Evolutionary conservation across 1,140 invertebrate species (phyloP).

Genomic region (Trichogramma pretiosum): DNA sequence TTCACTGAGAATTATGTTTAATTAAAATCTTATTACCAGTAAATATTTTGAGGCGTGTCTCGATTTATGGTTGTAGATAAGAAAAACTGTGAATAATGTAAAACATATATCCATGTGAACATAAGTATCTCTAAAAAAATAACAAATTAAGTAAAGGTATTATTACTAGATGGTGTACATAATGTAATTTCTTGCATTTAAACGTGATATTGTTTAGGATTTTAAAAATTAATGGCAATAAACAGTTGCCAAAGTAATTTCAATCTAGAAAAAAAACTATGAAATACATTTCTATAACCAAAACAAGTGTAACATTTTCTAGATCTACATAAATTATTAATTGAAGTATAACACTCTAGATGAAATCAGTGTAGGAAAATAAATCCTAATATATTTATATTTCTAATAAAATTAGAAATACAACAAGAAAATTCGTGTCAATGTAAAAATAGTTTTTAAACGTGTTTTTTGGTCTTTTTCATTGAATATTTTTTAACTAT

Average conservation of each 20-base stretch:
- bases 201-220: constrained; percentile 1
- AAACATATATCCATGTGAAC: too few relatives aligned
- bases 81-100: constrained; percentile 17
- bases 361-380: too few relatives aligned
- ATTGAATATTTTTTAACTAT: too few relatives aligned
- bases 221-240: constrained; percentile 14
- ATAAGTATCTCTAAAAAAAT: not conserved
- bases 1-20: too few relatives aligned
- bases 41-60: too few relatives aligned
- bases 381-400: too few relatives aligned
- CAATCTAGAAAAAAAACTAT: constrained; percentile 5
- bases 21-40: too few relatives aligned
- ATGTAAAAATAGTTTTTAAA: too few relatives aligned
- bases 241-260: constrained; percentile 17
- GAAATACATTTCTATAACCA: constrained; percentile 13
- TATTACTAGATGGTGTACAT: constrained; percentile 14
- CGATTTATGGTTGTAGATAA: constrained; percentile 2
- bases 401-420: too few relatives aligned
- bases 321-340: not conserved
- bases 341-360: too few relatives aligned
- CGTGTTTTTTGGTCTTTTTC: too few relatives aligned
- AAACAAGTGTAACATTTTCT: constrained; percentile 12
- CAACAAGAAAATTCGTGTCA: too few relatives aligned
- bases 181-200: constrained; percentile 13
- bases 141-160: not conserved